phyloP scores from a whole-genome alignment of 2,797 vertebrate species.

The Sebastolobus altivelis region DNA sequence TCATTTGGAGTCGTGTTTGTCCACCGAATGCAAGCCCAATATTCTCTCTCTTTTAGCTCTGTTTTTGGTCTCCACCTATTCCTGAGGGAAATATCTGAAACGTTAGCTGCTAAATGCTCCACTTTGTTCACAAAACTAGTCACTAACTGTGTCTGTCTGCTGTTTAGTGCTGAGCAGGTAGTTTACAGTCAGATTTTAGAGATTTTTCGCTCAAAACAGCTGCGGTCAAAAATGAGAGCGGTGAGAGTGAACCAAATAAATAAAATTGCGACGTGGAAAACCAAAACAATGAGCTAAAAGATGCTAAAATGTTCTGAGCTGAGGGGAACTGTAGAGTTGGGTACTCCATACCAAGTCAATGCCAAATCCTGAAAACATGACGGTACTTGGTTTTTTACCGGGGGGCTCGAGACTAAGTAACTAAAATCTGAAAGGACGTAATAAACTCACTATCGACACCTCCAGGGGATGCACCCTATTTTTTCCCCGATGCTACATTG shows the following conservation, averaged over 20 bases:
- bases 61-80: constrained; percentile 7
- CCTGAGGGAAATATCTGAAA: not conserved
- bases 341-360: too few species aligned
- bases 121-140: not conserved
- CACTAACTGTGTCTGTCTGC: not conserved
- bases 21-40: not conserved
- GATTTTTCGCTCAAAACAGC: not conserved
- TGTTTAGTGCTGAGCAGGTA: not conserved
- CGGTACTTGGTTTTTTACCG: too few species aligned
- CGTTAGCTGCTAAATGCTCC: not conserved
- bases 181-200: not conserved
- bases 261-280: not conserved
- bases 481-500: too few species aligned
- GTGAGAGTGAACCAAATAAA: not conserved
- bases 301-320: too few species aligned
- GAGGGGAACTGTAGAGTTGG: too few species aligned
- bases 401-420: too few species aligned
- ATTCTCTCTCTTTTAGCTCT: not conserved
- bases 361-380: too few species aligned
- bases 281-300: too few species aligned
- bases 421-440: too few species aligned
- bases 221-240: not conserved
- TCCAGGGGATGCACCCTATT: too few species aligned
- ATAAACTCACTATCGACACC: too few species aligned
- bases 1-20: not conserved